Evolutionary conservation across 2,888 invertebrate genomes (phyloP), one percentile per base, ranked within the genome.

Genomic region (Drosophila quasianomalipes): DNA sequence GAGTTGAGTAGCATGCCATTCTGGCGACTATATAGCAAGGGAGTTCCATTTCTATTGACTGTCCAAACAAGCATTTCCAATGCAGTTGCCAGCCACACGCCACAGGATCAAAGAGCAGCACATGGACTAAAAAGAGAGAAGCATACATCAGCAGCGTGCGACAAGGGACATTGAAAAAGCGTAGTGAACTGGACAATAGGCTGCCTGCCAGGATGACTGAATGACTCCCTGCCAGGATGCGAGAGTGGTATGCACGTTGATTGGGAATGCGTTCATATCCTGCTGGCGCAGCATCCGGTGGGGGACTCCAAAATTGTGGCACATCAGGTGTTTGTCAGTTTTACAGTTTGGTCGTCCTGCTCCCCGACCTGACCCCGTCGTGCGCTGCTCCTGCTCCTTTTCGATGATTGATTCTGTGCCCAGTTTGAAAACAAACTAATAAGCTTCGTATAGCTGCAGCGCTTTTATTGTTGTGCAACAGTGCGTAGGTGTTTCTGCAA

Each of bases 361-460:
- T n/a, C 1, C 19, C 35, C 26, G 10, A 10, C 3, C 5, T 22
- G 16, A 19, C 26, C 10, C 22, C 9, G 14, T 3, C 26, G 16
- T 4, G 14, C 16, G 2, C 3, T 35, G 5, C 10, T 52, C 31
- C 14, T 14, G 35, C 9, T 28, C 16, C 16, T 41, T 70, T 57
- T 49, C 77, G 66, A 70, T 86, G 85, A 89, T 89, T 86, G 85
- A 89, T 89, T 85, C 75, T 69, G 74, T 66, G 62, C 49, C 81
- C 70, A 61, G 62, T 71, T 79, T 69, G 88, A 89, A 82, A 86
- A 82, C 85, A 86, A 86, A 86, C 85, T 86, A 86, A 86, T 86
- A 86, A 86, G 83, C 79, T 58, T 22, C n/a, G 44, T 58, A 47
- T 47, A 68, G 47, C 76, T 54, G 65, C 63, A 68, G 51, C 52